A percentile compares a stretch with the other conserved stretches of the same genome.
Evolutionary conservation across 2,797 vertebrate genomes (phyloP).

Genomic region (Trachops cirrhosus): DNA sequence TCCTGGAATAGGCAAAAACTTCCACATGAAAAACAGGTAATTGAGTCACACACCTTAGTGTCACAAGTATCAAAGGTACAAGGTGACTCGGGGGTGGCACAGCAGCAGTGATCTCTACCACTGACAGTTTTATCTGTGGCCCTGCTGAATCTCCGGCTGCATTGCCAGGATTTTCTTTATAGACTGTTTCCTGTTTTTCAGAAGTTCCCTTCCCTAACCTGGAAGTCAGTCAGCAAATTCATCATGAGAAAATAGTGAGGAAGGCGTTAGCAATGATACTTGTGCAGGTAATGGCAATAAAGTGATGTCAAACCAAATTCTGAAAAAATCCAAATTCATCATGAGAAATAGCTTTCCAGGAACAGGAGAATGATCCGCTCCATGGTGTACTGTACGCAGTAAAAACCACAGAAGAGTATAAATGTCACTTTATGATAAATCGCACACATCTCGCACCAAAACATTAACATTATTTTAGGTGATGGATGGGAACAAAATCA

Average conservation of each 20-base stretch:
- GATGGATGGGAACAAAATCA: background rate
- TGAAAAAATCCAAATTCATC: background rate
- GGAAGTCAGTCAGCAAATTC: background rate
- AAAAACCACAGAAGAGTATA: background rate
- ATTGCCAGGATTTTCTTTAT: background rate
- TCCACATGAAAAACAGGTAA: background rate
- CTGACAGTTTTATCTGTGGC: background rate
- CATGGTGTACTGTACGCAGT: background rate
- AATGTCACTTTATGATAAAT: conserved; percentile 15
- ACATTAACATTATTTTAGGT: conserved; percentile 9
- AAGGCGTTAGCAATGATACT: background rate
- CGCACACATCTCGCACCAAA: background rate
- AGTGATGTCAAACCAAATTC: background rate
- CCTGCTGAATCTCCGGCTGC: background rate
- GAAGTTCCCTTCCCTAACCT: background rate
- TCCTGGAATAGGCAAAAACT: background rate
- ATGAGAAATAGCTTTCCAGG: background rate
- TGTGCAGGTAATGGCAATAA: background rate
- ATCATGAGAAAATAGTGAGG: background rate
- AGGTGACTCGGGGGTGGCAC: background rate
- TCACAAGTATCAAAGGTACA: background rate
- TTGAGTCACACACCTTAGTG: background rate
- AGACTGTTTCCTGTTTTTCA: background rate
- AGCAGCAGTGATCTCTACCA: too few relatives aligned
- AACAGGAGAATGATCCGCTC: background rate